Conservation (phyloP, 1,140 invertebrate species). For the Papilio dardanus region DNA sequence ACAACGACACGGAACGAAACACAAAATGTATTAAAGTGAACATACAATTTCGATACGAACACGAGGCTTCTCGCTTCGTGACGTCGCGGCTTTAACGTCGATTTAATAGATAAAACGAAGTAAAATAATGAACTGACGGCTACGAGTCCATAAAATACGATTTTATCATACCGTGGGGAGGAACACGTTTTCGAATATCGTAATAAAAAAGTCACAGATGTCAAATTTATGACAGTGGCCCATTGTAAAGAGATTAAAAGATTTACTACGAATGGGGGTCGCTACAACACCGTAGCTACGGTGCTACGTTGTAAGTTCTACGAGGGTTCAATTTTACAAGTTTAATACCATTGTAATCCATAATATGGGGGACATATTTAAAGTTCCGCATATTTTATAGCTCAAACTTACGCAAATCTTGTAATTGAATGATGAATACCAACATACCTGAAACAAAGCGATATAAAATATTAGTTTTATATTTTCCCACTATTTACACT, state of each 20-base stretch:
- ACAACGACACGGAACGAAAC: constrained; percentile 35
- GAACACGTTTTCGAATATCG: constrained; percentile 80
- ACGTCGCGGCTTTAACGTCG: constrained; percentile 57
- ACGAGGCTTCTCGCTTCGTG: constrained; percentile 29
- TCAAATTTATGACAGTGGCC: constrained; percentile 81
- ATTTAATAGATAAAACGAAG: constrained; percentile 74
- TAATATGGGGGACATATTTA: constrained; percentile 41
- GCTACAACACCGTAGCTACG: constrained; percentile 55
- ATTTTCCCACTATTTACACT: background rate
- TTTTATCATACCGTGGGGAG: constrained; percentile 80
- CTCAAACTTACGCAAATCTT: background rate
- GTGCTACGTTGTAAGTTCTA: constrained; percentile 51
- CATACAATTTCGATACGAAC: constrained; percentile 48
- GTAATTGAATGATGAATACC: constrained; percentile 1
- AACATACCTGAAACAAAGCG: constrained; percentile 40
- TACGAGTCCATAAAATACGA: constrained; percentile 77
- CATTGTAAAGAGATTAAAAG: constrained; percentile 82
- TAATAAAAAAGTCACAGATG: constrained; percentile 82
- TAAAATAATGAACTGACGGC: constrained; percentile 79
- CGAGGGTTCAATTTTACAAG: constrained; percentile 54
- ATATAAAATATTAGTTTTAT: constrained; percentile 9
- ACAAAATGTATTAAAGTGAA: constrained; percentile 40
- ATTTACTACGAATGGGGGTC: constrained; percentile 70
- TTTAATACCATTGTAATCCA: constrained; percentile 56
- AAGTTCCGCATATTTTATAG: background rate